These are phyloP conservation scores for Nasonia longicornis DNA, from an alignment of 1,140 invertebrate species.

Conservation along the genomic window DNA sequence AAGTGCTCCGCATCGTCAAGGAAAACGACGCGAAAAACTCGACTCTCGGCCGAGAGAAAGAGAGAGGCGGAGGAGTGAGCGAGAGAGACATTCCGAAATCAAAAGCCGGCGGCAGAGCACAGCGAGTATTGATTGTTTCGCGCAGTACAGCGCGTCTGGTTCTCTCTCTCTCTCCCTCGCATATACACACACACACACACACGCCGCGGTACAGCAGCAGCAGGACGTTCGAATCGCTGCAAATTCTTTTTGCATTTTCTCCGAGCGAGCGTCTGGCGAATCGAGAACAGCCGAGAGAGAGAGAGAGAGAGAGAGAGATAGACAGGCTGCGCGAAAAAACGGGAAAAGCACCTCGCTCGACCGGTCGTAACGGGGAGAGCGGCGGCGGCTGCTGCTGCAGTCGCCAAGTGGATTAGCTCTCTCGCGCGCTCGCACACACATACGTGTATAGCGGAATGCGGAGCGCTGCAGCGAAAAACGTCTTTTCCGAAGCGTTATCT, in stretches of 20 bases:
- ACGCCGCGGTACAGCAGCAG: not conserved
- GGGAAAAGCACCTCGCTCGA: conserved; percentile 34
- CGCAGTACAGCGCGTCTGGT: not conserved
- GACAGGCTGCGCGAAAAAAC: conserved; percentile 31
- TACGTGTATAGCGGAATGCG: conserved; percentile 15
- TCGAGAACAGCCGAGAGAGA: conserved; percentile 18
- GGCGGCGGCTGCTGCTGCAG: not conserved
- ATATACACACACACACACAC: not conserved
- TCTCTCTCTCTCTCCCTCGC: not conserved
- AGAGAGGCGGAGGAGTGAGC: not conserved
- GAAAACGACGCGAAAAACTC: not conserved
- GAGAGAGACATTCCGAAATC: conserved; percentile 12
- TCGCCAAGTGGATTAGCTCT: conserved; percentile 48
- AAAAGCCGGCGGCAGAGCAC: conserved; percentile 27
- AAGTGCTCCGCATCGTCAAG: not conserved
- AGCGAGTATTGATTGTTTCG: conserved; percentile 40
- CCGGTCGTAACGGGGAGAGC: conserved; percentile 39
- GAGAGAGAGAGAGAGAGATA: conserved; percentile 26
- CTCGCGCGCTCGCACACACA: not conserved
- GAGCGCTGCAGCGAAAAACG: conserved; percentile 31
- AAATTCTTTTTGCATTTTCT: not conserved
- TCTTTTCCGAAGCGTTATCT: not conserved
- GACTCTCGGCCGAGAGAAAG: not conserved
- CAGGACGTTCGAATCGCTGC: not conserved
- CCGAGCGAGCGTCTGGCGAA: not conserved